Percentiles rank a stretch among this genome's conserved stretches.
phyloP scores from a whole-genome alignment of 1,140 invertebrate species.

The Pinna nobilis region DNA sequence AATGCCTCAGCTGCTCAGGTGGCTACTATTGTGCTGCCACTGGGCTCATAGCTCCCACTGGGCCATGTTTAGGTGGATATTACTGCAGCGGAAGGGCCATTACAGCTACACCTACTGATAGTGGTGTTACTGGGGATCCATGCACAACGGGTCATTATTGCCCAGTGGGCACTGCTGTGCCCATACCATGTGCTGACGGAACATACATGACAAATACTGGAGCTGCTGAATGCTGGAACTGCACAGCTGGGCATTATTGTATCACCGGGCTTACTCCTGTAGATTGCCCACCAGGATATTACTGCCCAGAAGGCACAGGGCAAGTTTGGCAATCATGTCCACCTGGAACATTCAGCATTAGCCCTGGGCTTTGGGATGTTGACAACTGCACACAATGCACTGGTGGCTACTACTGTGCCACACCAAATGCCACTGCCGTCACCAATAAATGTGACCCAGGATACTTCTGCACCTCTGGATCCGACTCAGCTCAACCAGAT shows the following conservation, averaged over 20 bases:
- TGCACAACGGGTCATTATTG: slow-evolving; percentile 68
- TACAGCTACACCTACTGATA: slow-evolving; percentile 59
- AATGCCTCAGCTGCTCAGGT: slow-evolving; percentile 64
- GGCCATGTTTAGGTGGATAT: slow-evolving; percentile 64
- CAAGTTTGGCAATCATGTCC: slow-evolving; percentile 67
- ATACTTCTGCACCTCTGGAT: slow-evolving; percentile 69
- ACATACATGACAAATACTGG: slow-evolving; percentile 65
- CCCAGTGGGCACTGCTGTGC: slow-evolving; percentile 60
- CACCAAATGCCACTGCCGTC: slow-evolving; percentile 53
- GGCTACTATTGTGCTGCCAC: slow-evolving; percentile 68
- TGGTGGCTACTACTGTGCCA: slow-evolving; percentile 64
- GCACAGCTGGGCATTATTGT: slow-evolving; percentile 67
- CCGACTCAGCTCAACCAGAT: slow-evolving; percentile 64
- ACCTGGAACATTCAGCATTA: slow-evolving; percentile 64
- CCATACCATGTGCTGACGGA: slow-evolving; percentile 64
- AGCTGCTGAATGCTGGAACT: slow-evolving; percentile 65
- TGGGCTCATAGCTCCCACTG: slow-evolving; percentile 63
- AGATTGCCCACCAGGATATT: slow-evolving; percentile 65
- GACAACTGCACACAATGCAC: slow-evolving; percentile 68
- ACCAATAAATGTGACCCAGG: slow-evolving; percentile 65
- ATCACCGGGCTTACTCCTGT: slow-evolving; percentile 60
- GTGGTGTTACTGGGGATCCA: slow-evolving; percentile 53
- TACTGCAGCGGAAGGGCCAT: slow-evolving; percentile 58
- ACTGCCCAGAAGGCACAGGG: slow-evolving; percentile 68
- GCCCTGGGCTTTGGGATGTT: slow-evolving; percentile 53